Conservation (phyloP, 2,113 vertebrate species). For the Pteruthius melanotis region DNA sequence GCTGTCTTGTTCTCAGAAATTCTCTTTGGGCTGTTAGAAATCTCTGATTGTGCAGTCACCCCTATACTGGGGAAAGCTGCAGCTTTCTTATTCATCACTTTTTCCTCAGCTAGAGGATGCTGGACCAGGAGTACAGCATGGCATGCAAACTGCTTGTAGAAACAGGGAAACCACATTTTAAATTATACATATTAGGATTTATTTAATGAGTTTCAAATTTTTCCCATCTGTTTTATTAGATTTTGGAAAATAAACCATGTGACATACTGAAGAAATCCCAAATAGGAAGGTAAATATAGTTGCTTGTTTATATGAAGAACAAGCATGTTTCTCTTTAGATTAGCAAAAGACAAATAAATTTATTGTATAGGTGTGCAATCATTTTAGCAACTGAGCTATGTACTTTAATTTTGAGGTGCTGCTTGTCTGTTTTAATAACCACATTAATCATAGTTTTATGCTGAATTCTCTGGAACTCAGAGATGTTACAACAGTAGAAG, state of each 20-base stretch:
- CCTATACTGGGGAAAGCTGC: neutral
- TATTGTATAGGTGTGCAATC: neutral
- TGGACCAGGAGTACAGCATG: neutral
- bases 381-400: neutral
- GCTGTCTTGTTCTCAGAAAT: neutral
- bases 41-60: neutral
- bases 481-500: neutral
- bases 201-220: constrained; percentile 19
- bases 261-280: neutral
- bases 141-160: constrained; percentile 23
- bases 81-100: neutral
- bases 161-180: neutral
- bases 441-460: neutral
- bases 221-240: neutral
- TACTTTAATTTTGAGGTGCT: neutral
- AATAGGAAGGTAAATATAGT: neutral
- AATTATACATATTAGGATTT: constrained; percentile 11
- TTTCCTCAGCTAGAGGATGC: neutral
- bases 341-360: neutral
- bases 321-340: neutral
- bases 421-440: neutral
- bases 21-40: neutral
- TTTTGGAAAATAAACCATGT: constrained; percentile 19
- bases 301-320: neutral
- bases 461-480: neutral